A percentile compares a stretch with the other conserved stretches of the same genome.
Conservation (phyloP, 2,113 vertebrate species). For the Hymenochirus boettgeri region DNA sequence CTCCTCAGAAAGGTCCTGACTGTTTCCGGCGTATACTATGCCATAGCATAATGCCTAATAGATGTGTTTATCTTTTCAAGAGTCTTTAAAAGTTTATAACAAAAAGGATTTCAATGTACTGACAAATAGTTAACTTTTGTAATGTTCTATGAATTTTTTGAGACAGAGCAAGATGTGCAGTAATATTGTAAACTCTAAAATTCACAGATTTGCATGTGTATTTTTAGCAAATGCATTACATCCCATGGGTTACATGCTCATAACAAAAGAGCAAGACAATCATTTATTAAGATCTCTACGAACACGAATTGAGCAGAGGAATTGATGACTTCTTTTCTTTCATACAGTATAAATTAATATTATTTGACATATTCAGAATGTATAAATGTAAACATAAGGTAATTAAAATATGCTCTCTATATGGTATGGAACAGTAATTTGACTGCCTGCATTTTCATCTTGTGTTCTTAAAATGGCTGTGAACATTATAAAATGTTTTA, state of each 20-base stretch:
- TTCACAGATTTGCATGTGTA: neutral
- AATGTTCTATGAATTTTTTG: neutral
- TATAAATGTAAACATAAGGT: conserved; percentile 28
- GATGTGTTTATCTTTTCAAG: too few species aligned
- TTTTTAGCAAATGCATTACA: neutral
- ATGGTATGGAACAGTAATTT: neutral
- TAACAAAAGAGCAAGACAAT: neutral
- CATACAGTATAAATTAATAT: conserved; percentile 12
- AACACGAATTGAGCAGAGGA: neutral
- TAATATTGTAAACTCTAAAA: neutral
- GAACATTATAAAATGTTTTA: conserved; percentile 9
- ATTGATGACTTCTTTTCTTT: conserved; percentile 7
- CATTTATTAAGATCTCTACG: conserved; percentile 9
- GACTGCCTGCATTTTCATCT: neutral
- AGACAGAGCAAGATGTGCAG: neutral
- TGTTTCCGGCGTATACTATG: too few species aligned
- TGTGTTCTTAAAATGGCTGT: conserved; percentile 8
- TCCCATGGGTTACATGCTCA: conserved; percentile 3
- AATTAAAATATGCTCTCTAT: conserved; percentile 17
- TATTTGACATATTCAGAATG: conserved; percentile 5
- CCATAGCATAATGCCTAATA: too few species aligned
- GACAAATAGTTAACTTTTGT: too few species aligned
- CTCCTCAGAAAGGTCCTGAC: too few species aligned
- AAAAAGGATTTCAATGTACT: too few species aligned
- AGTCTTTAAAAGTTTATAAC: too few species aligned